These are phyloP conservation scores for Heliconius cydno DNA, from an alignment of 2,888 invertebrate genomes.

Conservation along the genomic window DNA sequence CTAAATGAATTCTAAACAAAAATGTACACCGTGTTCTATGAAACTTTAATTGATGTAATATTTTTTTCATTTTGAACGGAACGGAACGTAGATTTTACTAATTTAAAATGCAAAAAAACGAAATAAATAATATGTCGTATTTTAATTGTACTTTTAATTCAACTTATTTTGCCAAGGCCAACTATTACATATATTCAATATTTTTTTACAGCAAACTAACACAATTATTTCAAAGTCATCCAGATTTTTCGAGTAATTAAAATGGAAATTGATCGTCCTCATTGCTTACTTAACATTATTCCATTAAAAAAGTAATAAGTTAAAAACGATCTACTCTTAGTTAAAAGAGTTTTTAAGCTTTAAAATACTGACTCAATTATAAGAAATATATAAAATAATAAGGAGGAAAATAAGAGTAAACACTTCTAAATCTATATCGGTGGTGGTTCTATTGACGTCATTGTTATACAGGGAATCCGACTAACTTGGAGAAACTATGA, in stretches of 20 bases:
- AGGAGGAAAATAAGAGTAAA: slow-evolving; percentile 21
- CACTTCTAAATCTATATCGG: slow-evolving; percentile 3
- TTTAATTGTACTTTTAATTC: no score
- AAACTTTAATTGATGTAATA: neutral
- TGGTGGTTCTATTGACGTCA: slow-evolving; percentile 22
- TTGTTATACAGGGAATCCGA: slow-evolving; percentile 8
- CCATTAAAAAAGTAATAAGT: no score
- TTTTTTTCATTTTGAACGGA: neutral
- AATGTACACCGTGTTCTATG: neutral
- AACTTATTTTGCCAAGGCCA: no score
- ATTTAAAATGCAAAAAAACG: no score
- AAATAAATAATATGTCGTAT: no score
- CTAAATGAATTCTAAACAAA: neutral
- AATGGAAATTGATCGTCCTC: no score
- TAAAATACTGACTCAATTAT: neutral
- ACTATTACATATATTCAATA: no score
- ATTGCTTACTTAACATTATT: no score
- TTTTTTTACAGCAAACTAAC: no score
- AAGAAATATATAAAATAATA: neutral
- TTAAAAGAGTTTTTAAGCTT: neutral
- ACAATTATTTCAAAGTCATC: no score
- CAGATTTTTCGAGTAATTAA: no score
- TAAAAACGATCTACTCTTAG: neutral
- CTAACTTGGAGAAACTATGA: slow-evolving; percentile 21
- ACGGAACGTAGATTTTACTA: no score